phyloP scores from a whole-genome alignment of 2,113 vertebrate species.

The Marcusenius ussheri region DNA sequence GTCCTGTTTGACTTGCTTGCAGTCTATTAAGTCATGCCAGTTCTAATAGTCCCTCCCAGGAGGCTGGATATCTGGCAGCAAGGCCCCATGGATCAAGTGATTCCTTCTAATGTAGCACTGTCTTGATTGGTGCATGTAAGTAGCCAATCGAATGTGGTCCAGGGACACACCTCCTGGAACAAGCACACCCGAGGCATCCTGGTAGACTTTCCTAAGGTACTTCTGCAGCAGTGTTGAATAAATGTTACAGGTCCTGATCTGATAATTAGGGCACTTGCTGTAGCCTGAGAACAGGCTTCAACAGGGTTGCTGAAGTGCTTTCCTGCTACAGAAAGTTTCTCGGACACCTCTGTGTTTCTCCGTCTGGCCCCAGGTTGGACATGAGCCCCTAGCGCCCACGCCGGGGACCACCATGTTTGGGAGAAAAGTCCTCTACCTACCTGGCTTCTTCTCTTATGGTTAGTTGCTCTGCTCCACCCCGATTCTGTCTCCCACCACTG shows the following conservation, averaged over 20 bases:
- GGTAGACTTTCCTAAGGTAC: not conserved
- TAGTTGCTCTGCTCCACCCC: constrained; percentile 36
- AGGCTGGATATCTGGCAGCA: not conserved
- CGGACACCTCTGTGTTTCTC: not conserved
- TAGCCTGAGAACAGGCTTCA: not conserved
- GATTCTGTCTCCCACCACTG: not conserved
- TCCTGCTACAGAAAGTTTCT: not conserved
- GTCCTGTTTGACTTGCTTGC: not conserved
- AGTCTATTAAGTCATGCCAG: not conserved
- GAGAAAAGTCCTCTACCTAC: constrained; percentile 75
- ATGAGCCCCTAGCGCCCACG: constrained; percentile 74
- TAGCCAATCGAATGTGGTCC: not conserved
- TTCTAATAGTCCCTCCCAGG: not conserved
- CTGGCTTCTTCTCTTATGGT: constrained; percentile 84
- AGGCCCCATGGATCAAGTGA: not conserved
- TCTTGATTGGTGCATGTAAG: not conserved
- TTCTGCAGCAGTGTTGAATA: not conserved
- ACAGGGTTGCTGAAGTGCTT: not conserved
- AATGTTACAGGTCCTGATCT: not conserved
- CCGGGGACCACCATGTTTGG: constrained; percentile 76
- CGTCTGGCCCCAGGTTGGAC: constrained; percentile 65
- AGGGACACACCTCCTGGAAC: not conserved
- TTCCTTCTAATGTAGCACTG: not conserved
- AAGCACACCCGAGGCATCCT: not conserved
- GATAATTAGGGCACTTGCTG: not conserved